Conservation (phyloP, 2,888 invertebrate genomes). For the Autographa pulchrina region DNA sequence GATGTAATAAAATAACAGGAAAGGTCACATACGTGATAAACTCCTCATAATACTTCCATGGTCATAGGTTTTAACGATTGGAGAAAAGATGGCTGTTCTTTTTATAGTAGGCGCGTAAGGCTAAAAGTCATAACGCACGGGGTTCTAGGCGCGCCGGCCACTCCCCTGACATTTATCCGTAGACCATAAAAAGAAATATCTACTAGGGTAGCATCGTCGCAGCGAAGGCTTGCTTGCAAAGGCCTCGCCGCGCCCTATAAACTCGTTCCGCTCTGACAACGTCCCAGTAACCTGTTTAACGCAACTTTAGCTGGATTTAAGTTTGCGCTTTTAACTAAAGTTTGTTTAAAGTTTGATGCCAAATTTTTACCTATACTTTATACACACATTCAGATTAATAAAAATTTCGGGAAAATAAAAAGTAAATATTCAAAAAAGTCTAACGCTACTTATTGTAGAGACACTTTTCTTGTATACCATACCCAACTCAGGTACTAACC, state of each 20-base stretch:
- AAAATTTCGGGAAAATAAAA: no score
- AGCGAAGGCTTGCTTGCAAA: constrained; percentile 79
- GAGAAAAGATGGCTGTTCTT: constrained; percentile 58
- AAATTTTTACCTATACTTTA: neutral
- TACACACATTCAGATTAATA: neutral
- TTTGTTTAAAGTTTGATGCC: constrained; percentile 3
- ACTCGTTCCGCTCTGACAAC: constrained; percentile 70
- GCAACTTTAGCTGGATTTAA: constrained; percentile 39
- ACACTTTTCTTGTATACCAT: no score
- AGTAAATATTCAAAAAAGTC: no score
- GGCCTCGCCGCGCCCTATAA: constrained; percentile 83
- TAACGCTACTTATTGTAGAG: no score
- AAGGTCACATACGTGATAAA: constrained; percentile 51
- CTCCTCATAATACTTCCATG: constrained; percentile 43
- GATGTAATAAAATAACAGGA: constrained; percentile 9
- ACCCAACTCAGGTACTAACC: no score
- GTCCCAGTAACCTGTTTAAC: constrained; percentile 82
- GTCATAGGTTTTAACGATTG: constrained; percentile 46
- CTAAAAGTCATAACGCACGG: constrained; percentile 73
- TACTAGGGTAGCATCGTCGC: constrained; percentile 83
- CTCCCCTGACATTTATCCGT: constrained; percentile 87
- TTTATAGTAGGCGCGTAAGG: constrained; percentile 72
- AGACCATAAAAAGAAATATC: constrained; percentile 88
- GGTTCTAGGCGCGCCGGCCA: constrained; percentile 79
- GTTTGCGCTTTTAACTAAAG: constrained; percentile 29